Base-by-base conservation (phyloP, 1,140 invertebrate genomes). In the Onthophagus taurus region DNA sequence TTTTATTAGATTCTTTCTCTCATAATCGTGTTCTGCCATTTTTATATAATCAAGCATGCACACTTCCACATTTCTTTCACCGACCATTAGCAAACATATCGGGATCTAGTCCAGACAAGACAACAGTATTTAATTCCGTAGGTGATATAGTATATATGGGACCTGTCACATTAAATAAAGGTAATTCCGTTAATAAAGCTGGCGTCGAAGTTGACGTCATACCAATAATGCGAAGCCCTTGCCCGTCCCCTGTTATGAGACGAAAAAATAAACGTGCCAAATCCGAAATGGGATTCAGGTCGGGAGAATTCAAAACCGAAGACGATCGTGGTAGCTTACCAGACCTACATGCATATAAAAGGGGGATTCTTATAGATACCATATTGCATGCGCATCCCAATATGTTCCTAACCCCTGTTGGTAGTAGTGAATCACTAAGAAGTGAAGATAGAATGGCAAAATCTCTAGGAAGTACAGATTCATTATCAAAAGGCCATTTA, bases 121-220 rank as follows among this genome's bases (percentile, higher is more conserved):
- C 24, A n/a, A 26, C 7, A 21, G 19, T 31, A 41, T 51, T 46
- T 50, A 44, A 47, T 52, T 54, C 42, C 58, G 55, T 57, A 64
- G 61, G 61, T 64, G 59, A 61, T 39, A 58, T 63, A 50, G 56
- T 66, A 47, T 66, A 65, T 41, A 60, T 65, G 58, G 64, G 55
- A 44, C 63, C 64, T 34, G 64, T 67, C 33, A 68, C 52, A 44
- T 63, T 66, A 48, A 64, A 65, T 53, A 63, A 63, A 61, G 60
- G 63, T 57, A 51, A 60, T 42, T 52, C 54, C 42, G 44, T 64
- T 46, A 65, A 64, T 45, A 63, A 61, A 52, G 60, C 61, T 18
- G 63, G 63, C n/a, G 45, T 65, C 14, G 60, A 65, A 50, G 59
- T 64, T 7, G 58, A 63, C 42, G 55, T 65, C 9, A 64, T 65